phyloP scores from a whole-genome alignment of 2,113 vertebrate species.

The Eclectus roratus region DNA sequence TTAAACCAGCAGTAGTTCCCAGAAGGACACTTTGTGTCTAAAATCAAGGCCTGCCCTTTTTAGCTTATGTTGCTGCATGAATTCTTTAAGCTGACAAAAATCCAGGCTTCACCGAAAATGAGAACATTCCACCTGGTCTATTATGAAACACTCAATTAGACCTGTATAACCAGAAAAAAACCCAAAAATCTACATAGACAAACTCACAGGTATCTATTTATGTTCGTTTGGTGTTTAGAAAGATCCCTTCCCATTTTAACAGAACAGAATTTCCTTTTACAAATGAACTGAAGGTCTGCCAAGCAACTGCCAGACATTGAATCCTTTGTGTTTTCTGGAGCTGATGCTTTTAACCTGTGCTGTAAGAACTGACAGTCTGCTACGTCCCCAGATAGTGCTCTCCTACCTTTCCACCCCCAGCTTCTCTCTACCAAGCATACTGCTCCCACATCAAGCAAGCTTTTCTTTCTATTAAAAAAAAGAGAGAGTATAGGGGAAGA shows the following conservation, averaged over 20 bases:
- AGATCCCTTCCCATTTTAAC: background rate
- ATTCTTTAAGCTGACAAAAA: background rate
- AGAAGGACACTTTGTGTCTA: background rate
- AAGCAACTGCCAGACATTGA: background rate
- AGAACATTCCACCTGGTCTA: background rate
- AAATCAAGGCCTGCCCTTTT: constrained; percentile 8
- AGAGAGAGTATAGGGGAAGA: background rate
- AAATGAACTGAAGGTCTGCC: background rate
- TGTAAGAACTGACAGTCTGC: background rate
- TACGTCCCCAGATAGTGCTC: background rate
- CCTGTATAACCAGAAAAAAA: background rate
- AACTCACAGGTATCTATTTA: background rate
- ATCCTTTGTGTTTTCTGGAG: background rate
- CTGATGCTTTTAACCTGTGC: background rate
- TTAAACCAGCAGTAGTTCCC: constrained; percentile 26
- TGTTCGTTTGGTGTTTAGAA: background rate
- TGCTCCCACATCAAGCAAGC: background rate
- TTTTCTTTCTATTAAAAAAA: background rate
- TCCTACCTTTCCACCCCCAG: background rate
- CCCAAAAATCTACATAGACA: background rate
- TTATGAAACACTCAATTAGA: background rate
- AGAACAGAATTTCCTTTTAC: background rate
- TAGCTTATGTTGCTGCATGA: background rate
- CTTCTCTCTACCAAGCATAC: background rate
- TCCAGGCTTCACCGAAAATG: background rate